Conservation (phyloP, 64 coral and sea anemone genomes). For the Pocillopora verrucosa region DNA sequence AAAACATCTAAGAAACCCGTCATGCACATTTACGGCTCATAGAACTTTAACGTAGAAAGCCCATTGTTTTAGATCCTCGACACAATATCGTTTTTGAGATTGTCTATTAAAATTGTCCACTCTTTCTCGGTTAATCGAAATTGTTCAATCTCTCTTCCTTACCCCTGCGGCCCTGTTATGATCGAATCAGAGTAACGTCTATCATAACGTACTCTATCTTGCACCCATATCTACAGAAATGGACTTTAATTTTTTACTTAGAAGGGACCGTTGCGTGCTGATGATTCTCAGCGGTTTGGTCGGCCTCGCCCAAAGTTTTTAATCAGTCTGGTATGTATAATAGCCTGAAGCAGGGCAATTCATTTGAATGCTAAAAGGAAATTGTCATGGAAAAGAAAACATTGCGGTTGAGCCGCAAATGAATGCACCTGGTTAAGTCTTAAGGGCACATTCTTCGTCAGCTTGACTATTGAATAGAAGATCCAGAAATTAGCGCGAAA, state of each 20-base stretch:
- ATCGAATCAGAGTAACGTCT: neutral
- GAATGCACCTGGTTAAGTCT: neutral
- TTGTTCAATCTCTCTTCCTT: neutral
- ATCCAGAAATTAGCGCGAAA: constrained; percentile 21
- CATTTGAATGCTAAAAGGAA: neutral
- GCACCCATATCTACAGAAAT: neutral
- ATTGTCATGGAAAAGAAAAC: neutral
- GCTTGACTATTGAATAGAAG: neutral
- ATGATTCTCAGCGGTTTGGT: neutral
- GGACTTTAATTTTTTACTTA: neutral
- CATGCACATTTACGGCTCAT: too few relatives aligned
- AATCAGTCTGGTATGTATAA: neutral
- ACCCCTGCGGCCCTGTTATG: too few relatives aligned
- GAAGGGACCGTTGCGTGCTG: neutral
- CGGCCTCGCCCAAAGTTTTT: neutral
- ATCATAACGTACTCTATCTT: neutral
- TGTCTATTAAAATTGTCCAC: neutral
- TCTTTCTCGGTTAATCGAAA: too few relatives aligned
- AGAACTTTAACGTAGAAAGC: neutral
- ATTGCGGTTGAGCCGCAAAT: neutral
- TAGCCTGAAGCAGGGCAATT: neutral
- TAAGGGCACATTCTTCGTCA: neutral
- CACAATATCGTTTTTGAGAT: neutral
- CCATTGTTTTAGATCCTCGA: neutral
- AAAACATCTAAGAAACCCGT: too few relatives aligned